These are phyloP conservation scores for Bathynomus jamesi DNA, from an alignment of 1,140 invertebrate genomes.

Conservation along the genomic window DNA sequence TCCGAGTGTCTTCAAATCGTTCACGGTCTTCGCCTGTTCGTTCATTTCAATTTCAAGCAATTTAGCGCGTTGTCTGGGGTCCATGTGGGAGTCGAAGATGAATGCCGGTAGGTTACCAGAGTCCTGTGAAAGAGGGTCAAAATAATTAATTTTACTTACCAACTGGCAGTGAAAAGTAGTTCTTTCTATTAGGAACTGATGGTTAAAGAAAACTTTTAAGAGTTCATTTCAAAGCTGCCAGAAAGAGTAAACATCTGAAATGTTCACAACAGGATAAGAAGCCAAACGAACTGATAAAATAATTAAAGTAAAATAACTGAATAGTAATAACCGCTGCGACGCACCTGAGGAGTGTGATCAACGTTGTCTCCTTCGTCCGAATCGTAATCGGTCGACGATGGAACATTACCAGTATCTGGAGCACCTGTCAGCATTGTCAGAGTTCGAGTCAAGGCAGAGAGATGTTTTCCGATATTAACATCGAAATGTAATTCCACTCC, in stretches of 20 bases:
- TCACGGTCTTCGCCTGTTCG: conserved; percentile 77
- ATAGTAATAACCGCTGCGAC: no score
- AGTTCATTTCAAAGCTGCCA: no score
- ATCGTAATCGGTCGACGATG: conserved; percentile 42
- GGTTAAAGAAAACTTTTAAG: no score
- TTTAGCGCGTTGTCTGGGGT: conserved; percentile 79
- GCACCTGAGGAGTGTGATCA: conserved; percentile 49
- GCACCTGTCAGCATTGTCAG: conserved; percentile 80
- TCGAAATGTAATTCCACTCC: conserved; percentile 95
- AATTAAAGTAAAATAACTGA: no score
- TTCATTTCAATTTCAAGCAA: conserved; percentile 97
- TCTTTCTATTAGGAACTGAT: no score
- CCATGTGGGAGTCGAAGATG: conserved; percentile 71
- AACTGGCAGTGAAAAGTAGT: no score
- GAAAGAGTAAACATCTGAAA: no score
- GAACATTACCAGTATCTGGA: conserved; percentile 66
- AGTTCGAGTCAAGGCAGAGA: conserved; percentile 86
- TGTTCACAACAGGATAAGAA: no score
- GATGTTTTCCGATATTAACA: conserved; percentile 89
- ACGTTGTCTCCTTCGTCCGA: conserved; percentile 36
- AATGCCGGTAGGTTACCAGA: conserved; percentile 32
- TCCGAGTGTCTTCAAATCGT: conserved; percentile 77
- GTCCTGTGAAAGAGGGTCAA: neutral
- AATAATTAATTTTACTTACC: no score
- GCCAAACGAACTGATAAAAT: no score